Percentiles rank a stretch among this genome's conserved stretches.
These are phyloP conservation scores for Poeciliopsis gracilis DNA, from an alignment of 2,797 vertebrate genomes.

Conservation along the genomic window DNA sequence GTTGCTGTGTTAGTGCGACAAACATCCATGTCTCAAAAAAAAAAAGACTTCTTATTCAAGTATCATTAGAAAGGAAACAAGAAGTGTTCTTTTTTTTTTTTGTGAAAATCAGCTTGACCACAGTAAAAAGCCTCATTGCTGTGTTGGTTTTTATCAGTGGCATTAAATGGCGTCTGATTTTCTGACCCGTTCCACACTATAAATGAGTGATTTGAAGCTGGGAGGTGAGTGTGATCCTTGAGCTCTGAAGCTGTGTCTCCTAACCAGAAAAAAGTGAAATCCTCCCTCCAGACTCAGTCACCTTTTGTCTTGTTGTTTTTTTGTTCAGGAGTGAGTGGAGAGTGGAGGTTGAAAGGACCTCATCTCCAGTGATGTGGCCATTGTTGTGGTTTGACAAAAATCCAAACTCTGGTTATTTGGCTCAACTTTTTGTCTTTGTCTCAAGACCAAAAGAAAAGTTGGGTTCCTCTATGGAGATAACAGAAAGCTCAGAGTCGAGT, in stretches of 20 bases:
- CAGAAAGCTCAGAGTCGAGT: background rate
- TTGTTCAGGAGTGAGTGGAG: background rate
- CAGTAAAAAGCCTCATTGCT: background rate
- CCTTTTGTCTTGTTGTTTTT: background rate
- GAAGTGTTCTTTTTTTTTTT: background rate
- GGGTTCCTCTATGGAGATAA: background rate
- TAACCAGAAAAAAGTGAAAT: background rate
- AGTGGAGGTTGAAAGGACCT: background rate
- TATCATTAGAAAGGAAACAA: background rate
- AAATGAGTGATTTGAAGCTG: background rate
- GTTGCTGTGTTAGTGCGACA: background rate
- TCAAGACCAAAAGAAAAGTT: background rate
- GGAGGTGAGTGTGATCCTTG: background rate
- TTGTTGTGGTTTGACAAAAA: background rate
- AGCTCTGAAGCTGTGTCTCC: background rate
- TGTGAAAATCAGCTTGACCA: background rate
- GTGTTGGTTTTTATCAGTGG: slow-evolving; percentile 10
- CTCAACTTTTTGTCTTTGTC: background rate
- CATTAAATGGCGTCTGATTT: background rate
- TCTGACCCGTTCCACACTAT: background rate
- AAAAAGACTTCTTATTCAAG: background rate
- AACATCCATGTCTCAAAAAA: background rate
- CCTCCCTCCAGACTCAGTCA: background rate
- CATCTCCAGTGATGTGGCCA: background rate
- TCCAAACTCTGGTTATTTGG: background rate